A percentile compares a stretch with the other conserved stretches of the same genome.
Evolutionary conservation across 2,797 vertebrate species (phyloP).

Genomic region (Apogon hyalosoma): DNA sequence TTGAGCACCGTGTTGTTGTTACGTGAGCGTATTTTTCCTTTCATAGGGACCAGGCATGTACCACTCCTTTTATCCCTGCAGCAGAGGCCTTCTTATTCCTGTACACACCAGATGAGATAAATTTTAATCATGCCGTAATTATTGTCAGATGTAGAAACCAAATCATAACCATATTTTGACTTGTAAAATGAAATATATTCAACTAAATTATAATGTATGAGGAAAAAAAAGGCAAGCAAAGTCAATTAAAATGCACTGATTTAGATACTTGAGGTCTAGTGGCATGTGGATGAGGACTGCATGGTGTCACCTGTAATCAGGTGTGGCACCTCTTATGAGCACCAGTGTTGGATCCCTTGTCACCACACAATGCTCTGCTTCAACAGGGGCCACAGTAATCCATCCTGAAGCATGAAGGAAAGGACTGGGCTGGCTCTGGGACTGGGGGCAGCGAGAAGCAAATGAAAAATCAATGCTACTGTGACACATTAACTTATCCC

Average conservation of each 20-base stretch:
- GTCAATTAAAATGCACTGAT: conserved; percentile 27
- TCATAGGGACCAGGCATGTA: conserved; percentile 67
- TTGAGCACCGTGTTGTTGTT: conserved; percentile 93
- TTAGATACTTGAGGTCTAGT: conserved; percentile 42
- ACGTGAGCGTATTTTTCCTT: conserved; percentile 79
- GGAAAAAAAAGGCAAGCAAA: background rate
- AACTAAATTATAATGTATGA: no score
- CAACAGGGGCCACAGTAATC: conserved; percentile 66
- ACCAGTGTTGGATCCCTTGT: conserved; percentile 58
- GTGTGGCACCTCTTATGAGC: conserved; percentile 72
- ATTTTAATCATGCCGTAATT: conserved; percentile 3
- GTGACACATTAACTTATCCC: conserved; percentile 86
- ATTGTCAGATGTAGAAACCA: conserved; percentile 23
- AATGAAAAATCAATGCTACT: conserved; percentile 84
- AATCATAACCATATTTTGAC: background rate
- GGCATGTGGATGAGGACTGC: conserved; percentile 35
- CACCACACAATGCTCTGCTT: conserved; percentile 59
- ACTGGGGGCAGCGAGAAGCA: conserved; percentile 73
- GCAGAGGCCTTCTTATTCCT: conserved; percentile 47
- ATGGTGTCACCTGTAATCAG: conserved; percentile 75
- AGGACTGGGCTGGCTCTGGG: conserved; percentile 63
- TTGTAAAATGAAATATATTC: no score
- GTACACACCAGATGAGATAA: conserved; percentile 17
- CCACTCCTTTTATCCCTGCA: conserved; percentile 62
- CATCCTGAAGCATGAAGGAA: conserved; percentile 77